Evolutionary conservation across 2,113 vertebrate species (phyloP).

Genomic region (Aspidoscelis tigris): DNA sequence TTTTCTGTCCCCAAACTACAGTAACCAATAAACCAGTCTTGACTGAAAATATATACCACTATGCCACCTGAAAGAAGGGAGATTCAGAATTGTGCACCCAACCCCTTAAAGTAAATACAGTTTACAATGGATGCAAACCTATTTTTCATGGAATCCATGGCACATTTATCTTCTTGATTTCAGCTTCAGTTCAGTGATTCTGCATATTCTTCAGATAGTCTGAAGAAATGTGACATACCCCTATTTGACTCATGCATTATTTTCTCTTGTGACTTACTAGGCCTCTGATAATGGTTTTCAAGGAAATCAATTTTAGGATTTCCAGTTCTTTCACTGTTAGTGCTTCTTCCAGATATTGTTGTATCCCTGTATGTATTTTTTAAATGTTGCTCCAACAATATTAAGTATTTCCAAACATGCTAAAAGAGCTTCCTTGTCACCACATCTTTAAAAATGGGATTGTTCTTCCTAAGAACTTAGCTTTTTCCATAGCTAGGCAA

Average conservation of each 20-base stretch:
- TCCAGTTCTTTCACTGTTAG: neutral
- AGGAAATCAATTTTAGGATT: neutral
- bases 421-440: neutral
- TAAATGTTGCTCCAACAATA: neutral
- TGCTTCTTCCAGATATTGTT: neutral
- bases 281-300: neutral
- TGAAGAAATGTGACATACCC: neutral
- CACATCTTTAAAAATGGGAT: neutral
- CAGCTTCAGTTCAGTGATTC: neutral
- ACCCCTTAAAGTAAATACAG: too few species aligned
- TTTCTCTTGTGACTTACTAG: neutral
- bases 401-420: neutral
- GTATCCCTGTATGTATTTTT: neutral
- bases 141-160: too few species aligned
- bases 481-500: neutral
- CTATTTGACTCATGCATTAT: neutral
- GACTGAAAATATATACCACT: too few species aligned
- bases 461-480: neutral
- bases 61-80: too few species aligned
- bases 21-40: too few species aligned
- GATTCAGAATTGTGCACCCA: too few species aligned
- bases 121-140: too few species aligned
- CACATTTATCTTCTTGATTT: too few species aligned
- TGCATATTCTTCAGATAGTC: neutral
- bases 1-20: too few species aligned